Evolutionary conservation across 2,797 vertebrate species (phyloP).

Genomic region (Premnoplex brunnescens): DNA sequence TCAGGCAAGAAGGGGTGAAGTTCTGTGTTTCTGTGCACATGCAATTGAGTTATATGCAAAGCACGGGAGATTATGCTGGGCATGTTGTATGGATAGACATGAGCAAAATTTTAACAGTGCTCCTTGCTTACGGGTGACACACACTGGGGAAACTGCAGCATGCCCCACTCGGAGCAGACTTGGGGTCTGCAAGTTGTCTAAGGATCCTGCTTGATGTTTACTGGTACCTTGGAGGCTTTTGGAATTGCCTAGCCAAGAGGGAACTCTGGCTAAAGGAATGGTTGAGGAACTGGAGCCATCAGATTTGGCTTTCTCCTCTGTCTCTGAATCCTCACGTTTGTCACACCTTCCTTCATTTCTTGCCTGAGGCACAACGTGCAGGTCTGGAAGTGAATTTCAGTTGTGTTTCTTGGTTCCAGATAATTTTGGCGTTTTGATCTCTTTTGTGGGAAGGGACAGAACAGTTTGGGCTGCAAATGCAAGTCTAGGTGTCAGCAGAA

Average conservation of each 20-base stretch:
- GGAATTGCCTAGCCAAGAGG: neutral
- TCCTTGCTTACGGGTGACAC: neutral
- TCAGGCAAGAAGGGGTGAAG: neutral
- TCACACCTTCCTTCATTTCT: neutral
- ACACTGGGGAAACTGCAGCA: neutral
- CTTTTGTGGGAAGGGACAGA: neutral
- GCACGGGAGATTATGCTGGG: neutral
- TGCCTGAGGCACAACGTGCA: neutral
- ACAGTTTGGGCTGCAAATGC: neutral
- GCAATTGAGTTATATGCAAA: fast-evolving
- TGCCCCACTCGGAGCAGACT: neutral
- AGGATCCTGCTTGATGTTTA: neutral
- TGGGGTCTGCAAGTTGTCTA: neutral
- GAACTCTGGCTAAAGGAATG: neutral
- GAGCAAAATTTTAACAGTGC: neutral
- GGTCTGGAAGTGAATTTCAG: neutral
- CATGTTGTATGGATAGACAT: fast-evolving
- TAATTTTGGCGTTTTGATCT: neutral
- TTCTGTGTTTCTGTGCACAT: neutral
- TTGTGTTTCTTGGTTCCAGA: neutral
- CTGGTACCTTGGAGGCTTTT: neutral
- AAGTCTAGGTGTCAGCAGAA: neutral
- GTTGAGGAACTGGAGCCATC: neutral
- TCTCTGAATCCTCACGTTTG: fast-evolving
- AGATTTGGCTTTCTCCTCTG: neutral